Base-by-base conservation (phyloP, 2,113 vertebrate genomes). In the Beaufortia kweichowensis region DNA sequence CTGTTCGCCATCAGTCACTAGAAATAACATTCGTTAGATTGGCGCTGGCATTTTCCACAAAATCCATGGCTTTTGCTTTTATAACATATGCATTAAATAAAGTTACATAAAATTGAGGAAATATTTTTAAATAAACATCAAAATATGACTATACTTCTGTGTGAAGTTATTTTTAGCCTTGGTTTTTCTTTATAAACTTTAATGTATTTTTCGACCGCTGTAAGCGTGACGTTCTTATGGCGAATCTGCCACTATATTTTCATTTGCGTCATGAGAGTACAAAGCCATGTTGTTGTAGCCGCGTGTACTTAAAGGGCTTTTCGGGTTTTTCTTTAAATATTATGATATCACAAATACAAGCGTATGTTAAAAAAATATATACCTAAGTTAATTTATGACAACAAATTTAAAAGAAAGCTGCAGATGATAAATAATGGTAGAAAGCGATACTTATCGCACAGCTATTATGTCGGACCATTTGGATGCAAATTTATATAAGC, bases 1-100 rank as follows among this genome's bases (percentile, higher is more conserved):
- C 91, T 93, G 92, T 89, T 90, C 91, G 87, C 92, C 91, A 92
- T 92, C 90, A 86, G 89, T 85, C 78, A 84, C 33, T 50, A 88
- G 53, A 65, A 88, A 88, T 83, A 79, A 64, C 86, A 69, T 15
- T 60, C 55, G 0, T 35, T 4, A 9, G 35, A 79, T 87, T 69
- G 64, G 19, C 24, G 55, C 0, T 24, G 6, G 81, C 89, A 91
- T 86, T 91, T 93, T 93, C 89, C 19, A 63, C 79, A 78, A 4
- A n/a, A 50, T 19, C 17, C 39, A 43, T 12, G 12, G 14, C 48
- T 11, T 33, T n/a, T n/a, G 23, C 12, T 2, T 29, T n/a, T 56
- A 23, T 24, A 14, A 3, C 11, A 2, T 6, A 62, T n/a, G 14
- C 6, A 24, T 5, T 9, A 7, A 3, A 24, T 23, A 0, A 35